Conservation (phyloP, 2,797 vertebrate species). For the Rhabdophis nuchalis region DNA sequence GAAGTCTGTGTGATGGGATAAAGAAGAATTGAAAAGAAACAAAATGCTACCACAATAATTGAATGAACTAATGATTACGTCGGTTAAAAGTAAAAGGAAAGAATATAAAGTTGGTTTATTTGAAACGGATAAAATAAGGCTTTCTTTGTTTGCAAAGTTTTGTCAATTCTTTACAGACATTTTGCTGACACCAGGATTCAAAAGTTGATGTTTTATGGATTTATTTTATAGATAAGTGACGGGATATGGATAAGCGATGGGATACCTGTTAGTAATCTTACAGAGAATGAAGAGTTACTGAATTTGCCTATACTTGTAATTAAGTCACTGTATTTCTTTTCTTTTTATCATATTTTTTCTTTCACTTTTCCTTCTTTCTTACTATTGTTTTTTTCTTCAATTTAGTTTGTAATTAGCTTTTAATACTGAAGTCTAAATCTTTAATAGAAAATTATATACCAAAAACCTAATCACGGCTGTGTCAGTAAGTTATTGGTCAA, state of each 20-base stretch:
- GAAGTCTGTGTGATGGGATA: neutral
- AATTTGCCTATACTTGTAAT: neutral
- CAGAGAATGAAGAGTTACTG: neutral
- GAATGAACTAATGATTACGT: neutral
- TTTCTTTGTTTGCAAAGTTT: neutral
- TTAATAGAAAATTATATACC: neutral
- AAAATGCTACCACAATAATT: neutral
- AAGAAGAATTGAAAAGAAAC: neutral
- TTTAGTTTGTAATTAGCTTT: neutral
- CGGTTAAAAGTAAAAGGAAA: neutral
- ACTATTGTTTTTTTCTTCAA: neutral
- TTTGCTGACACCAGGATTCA: neutral
- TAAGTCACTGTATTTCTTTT: neutral
- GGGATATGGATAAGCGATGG: neutral
- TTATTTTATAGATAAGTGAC: neutral
- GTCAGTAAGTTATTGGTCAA: neutral
- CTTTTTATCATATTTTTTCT: neutral
- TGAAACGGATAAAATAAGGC: neutral
- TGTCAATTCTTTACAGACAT: neutral
- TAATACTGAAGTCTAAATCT: neutral
- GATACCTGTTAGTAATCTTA: neutral
- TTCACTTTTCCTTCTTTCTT: neutral
- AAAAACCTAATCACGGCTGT: neutral
- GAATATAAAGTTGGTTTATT: neutral
- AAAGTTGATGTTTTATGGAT: neutral